Evolutionary conservation across 2,888 invertebrate genomes (phyloP).

Genomic region (Drosophila peninsularis): DNA sequence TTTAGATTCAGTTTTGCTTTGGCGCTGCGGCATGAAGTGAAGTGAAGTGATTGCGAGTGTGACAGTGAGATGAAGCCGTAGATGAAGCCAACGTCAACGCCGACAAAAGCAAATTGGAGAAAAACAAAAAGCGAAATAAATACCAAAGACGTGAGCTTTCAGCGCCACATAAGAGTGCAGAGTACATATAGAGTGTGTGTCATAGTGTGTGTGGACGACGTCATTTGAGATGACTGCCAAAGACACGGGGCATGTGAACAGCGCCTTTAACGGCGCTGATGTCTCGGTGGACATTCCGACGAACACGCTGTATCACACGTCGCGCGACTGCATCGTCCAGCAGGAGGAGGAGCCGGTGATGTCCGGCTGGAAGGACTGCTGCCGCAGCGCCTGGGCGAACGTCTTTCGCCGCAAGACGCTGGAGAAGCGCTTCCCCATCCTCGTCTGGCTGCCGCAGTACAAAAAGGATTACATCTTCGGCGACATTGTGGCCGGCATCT

Average conservation of each 20-base stretch:
- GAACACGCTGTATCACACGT: conserved; percentile 81
- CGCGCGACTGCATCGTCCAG: conserved; percentile 85
- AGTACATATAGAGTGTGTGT: conserved; percentile 7
- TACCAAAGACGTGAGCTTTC: conserved; percentile 18
- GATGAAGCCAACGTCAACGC: conserved; percentile 50
- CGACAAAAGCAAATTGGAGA: conserved; percentile 17
- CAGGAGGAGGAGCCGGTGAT: conserved; percentile 83
- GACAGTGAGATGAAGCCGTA: conserved; percentile 61
- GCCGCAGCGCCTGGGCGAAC: conserved; percentile 83
- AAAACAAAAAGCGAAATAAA: conserved; percentile 11
- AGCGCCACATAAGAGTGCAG: conserved; percentile 5
- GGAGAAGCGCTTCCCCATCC: conserved; percentile 90
- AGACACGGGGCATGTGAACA: conserved; percentile 68
- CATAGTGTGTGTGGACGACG: conserved; percentile 16
- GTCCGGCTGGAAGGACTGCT: conserved; percentile 59
- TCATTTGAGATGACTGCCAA: conserved; percentile 52
- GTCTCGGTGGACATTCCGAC: conserved; percentile 83
- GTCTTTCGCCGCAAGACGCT: conserved; percentile 89
- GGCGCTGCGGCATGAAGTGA: conserved; percentile 9
- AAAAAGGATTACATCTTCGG: conserved; percentile 90
- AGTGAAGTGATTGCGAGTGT: conserved; percentile 19
- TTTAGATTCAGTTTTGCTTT: conserved; percentile 25
- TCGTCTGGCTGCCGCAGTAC: conserved; percentile 92
- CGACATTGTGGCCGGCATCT: conserved; percentile 95
- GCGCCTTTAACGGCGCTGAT: conserved; percentile 73